Evolutionary conservation across 2,113 vertebrate genomes (phyloP).

Genomic region (Puntigrus tetrazona): DNA sequence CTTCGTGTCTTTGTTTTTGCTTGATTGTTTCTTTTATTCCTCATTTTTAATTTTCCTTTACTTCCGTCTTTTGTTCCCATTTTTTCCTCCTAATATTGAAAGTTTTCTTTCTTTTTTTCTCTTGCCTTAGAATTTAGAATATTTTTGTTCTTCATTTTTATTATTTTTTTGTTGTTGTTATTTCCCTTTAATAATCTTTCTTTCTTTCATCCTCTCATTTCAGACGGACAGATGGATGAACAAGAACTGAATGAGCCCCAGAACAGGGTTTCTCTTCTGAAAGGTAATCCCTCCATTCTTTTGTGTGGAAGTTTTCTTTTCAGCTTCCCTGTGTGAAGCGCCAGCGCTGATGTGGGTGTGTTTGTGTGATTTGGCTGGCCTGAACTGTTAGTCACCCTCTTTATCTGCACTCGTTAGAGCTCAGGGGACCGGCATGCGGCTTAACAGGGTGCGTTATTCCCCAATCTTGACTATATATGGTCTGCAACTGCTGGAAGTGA

Average conservation of each 20-base stretch:
- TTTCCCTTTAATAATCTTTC: neutral
- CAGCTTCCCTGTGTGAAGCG: neutral
- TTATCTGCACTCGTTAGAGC: neutral
- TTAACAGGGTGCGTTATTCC: neutral
- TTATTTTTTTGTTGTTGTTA: neutral
- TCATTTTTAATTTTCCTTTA: too few relatives aligned
- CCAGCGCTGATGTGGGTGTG: neutral
- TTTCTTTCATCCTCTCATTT: neutral
- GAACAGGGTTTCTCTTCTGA: constrained; percentile 89
- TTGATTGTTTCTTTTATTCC: too few relatives aligned
- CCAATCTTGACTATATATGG: constrained; percentile 46
- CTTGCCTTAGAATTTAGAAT: too few relatives aligned
- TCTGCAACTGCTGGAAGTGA: neutral
- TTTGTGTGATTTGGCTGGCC: neutral
- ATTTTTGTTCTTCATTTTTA: neutral
- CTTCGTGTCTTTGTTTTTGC: too few relatives aligned
- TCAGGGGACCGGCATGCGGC: constrained; percentile 10
- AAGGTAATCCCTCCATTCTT: constrained; percentile 78
- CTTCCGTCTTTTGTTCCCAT: too few relatives aligned
- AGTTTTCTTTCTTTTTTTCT: neutral
- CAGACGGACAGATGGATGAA: constrained; percentile 97
- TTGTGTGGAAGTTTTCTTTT: neutral
- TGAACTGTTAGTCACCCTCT: constrained; percentile 5
- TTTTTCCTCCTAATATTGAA: too few relatives aligned
- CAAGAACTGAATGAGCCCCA: constrained; percentile 93